Conservation (phyloP, 1,140 invertebrate species). For the Rhysida immarginata region DNA sequence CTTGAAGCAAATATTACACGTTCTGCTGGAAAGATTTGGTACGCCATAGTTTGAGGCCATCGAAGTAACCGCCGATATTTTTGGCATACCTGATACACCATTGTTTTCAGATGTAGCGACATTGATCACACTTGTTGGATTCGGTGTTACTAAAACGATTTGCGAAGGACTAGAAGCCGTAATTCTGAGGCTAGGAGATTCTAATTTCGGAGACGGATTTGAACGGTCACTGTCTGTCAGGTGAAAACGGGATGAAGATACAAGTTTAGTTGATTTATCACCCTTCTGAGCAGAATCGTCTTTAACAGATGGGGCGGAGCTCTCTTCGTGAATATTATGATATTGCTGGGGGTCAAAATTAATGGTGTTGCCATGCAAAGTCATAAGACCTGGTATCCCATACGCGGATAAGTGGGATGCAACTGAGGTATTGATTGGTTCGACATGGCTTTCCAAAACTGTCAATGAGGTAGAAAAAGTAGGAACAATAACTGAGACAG, state of each 20-base stretch:
- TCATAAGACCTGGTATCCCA: neutral
- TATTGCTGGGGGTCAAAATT: too few relatives aligned
- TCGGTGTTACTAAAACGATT: neutral
- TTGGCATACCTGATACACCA: conserved; percentile 1
- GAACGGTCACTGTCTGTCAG: neutral
- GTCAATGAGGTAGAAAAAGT: conserved; percentile 55
- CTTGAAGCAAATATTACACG: conserved; percentile 96
- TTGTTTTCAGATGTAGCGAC: neutral
- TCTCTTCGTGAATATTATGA: neutral
- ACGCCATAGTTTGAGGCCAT: conserved; percentile 34
- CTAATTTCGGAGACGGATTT: neutral
- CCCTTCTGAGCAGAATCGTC: neutral
- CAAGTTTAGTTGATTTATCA: neutral
- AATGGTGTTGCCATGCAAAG: neutral
- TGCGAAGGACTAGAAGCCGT: neutral
- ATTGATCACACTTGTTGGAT: conserved; percentile 6
- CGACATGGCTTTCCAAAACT: conserved; percentile 51
- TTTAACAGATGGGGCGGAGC: neutral
- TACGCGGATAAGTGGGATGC: conserved; percentile 1
- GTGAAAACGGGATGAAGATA: neutral
- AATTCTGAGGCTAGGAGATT: neutral
- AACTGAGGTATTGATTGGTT: conserved; percentile 25
- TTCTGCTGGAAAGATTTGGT: conserved; percentile 56
- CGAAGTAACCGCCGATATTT: conserved; percentile 12
- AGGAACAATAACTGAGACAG: conserved; percentile 26